phyloP scores from a whole-genome alignment of 2,888 invertebrate species.

The Notocelia uddmanniana region DNA sequence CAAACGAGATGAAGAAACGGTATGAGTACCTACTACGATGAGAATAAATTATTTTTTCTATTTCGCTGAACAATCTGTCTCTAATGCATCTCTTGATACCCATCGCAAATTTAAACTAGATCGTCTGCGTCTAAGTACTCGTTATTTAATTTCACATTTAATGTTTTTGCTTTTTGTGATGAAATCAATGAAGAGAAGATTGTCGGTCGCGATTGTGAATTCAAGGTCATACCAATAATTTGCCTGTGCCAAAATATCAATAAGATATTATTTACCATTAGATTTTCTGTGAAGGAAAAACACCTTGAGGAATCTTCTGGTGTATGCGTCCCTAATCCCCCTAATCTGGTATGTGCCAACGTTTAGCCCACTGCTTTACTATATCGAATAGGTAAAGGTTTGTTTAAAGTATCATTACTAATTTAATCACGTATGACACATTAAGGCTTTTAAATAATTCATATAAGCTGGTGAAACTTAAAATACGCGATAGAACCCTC shows the following conservation, averaged over 20 bases:
- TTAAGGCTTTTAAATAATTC: too few relatives aligned
- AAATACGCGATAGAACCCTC: slow-evolving; percentile 17
- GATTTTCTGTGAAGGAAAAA: neutral
- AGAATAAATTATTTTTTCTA: slow-evolving; percentile 18
- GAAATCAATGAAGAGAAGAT: neutral
- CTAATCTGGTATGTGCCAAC: neutral
- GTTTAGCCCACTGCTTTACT: neutral
- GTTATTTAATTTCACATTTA: slow-evolving; percentile 11
- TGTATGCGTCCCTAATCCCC: neutral
- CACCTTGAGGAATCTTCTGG: neutral
- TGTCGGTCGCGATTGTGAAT: neutral
- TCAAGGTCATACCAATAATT: neutral
- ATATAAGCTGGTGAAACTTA: neutral
- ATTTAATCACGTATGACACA: neutral
- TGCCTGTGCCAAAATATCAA: neutral
- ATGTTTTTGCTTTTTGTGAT: neutral
- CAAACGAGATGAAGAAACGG: neutral
- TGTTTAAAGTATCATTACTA: neutral
- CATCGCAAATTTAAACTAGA: slow-evolving; percentile 19
- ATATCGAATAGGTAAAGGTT: neutral
- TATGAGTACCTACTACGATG: neutral
- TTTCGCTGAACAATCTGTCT: slow-evolving; percentile 23
- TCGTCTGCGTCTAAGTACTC: neutral
- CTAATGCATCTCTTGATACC: neutral
- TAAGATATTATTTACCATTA: neutral